phyloP scores from a whole-genome alignment of 2,888 invertebrate species.

The Macrosoma leucophasiata region DNA sequence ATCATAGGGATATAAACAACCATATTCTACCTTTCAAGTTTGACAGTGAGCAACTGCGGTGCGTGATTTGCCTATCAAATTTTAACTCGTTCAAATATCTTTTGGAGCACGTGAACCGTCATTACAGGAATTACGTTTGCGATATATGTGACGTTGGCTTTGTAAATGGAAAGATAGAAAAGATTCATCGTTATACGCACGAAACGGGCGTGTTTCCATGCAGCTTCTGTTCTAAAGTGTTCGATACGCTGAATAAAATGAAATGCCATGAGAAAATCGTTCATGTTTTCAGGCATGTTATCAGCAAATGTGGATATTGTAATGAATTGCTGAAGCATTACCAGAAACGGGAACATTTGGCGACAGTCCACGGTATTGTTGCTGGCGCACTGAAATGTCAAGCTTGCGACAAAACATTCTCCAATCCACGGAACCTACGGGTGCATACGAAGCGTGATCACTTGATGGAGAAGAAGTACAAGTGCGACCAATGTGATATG shows the following conservation, averaged over 20 bases:
- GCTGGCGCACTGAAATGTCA: conserved; percentile 24
- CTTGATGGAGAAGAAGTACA: conserved; percentile 33
- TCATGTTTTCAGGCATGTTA: conserved; percentile 35
- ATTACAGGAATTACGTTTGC: conserved; percentile 61
- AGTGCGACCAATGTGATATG: conserved; percentile 31
- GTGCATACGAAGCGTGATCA: conserved; percentile 36
- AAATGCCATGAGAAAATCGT: conserved; percentile 55
- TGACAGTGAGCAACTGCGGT: conserved; percentile 26
- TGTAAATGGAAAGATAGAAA: conserved; percentile 42
- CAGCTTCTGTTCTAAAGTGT: conserved; percentile 52
- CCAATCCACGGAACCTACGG: conserved; percentile 23
- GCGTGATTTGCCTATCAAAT: conserved; percentile 31
- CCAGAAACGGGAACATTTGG: conserved; percentile 51
- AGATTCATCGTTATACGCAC: conserved; percentile 42
- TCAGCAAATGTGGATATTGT: conserved; percentile 44
- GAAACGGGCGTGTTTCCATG: conserved; percentile 44
- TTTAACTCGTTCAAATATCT: conserved; percentile 27
- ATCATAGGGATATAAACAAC: conserved; percentile 32
- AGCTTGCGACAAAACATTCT: conserved; percentile 32
- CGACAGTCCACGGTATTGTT: conserved; percentile 49
- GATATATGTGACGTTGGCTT: conserved; percentile 63
- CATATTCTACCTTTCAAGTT: conserved; percentile 44
- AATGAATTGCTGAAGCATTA: conserved; percentile 48
- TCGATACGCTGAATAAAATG: conserved; percentile 52
- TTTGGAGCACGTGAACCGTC: conserved; percentile 50